phyloP scores from a whole-genome alignment of 1,140 invertebrate genomes.

The Zaprionus ghesquierei region DNA sequence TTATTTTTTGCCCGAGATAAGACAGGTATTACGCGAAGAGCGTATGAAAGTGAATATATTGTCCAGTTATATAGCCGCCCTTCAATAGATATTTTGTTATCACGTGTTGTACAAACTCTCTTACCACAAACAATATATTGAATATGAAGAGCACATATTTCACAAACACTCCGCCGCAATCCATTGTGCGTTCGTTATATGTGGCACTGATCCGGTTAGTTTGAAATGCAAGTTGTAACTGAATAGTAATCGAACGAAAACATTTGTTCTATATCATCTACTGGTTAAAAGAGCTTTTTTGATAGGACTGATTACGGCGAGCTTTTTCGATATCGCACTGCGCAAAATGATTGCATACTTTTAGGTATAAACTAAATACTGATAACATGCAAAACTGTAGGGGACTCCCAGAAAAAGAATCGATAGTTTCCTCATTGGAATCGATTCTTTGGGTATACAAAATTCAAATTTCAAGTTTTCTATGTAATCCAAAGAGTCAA shows the following conservation, averaged over 20 bases:
- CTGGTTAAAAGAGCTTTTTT: not conserved
- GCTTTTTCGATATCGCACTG: not conserved
- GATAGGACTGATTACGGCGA: not conserved
- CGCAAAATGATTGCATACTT: constrained; percentile 17
- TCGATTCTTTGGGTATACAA: not conserved
- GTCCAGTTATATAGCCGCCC: not conserved
- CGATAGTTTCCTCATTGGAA: not conserved
- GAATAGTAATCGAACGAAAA: not conserved
- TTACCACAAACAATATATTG: constrained; percentile 93
- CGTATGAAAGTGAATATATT: not conserved
- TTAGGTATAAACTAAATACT: not conserved
- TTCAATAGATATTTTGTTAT: not conserved
- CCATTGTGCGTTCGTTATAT: constrained; percentile 69
- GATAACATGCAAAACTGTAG: not conserved
- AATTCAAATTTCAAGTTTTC: not conserved
- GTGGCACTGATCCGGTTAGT: not conserved
- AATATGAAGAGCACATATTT: constrained; percentile 93
- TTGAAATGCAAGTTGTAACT: not conserved
- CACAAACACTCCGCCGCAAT: constrained; percentile 89
- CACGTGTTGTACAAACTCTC: constrained; percentile 48
- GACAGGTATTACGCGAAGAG: not conserved
- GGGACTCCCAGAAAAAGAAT: not conserved
- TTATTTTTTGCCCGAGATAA: constrained; percentile 36
- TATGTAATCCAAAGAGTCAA: not conserved
- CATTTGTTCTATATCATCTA: not conserved